phyloP scores from a whole-genome alignment of 2,113 vertebrate species.

The Petromus typicus region DNA sequence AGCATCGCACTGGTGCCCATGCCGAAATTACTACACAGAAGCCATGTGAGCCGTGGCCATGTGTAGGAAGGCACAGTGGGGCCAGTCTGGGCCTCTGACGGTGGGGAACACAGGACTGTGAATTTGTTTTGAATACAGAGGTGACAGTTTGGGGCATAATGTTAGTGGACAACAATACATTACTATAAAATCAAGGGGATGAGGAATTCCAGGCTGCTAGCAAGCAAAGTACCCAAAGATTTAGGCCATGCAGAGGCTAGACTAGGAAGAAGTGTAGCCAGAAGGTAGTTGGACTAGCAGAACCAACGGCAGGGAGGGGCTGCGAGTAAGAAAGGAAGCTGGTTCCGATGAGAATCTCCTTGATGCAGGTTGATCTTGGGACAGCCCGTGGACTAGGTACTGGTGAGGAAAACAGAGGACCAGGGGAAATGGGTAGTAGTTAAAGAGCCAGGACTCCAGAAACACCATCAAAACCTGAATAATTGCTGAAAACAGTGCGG shows the following conservation, averaged over 20 bases:
- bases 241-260: background rate
- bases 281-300: background rate
- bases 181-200: background rate
- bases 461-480: background rate
- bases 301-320: background rate
- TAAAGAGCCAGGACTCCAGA: background rate
- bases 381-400: accelerated
- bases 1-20: background rate
- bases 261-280: background rate
- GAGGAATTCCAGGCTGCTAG: background rate
- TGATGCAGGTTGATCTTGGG: background rate
- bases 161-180: background rate
- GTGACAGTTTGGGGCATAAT: background rate
- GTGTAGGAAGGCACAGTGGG: background rate
- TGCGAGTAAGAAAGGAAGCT: background rate
- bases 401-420: background rate
- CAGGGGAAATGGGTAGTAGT: background rate
- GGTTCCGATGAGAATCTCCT: background rate
- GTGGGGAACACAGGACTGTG: background rate
- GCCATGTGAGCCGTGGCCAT: accelerated
- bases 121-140: background rate
- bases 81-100: no score
- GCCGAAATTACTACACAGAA: background rate
- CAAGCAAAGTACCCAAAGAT: background rate
- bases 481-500: background rate